phyloP scores from a whole-genome alignment of 2,797 vertebrate species.

The Pygocentrus nattereri region DNA sequence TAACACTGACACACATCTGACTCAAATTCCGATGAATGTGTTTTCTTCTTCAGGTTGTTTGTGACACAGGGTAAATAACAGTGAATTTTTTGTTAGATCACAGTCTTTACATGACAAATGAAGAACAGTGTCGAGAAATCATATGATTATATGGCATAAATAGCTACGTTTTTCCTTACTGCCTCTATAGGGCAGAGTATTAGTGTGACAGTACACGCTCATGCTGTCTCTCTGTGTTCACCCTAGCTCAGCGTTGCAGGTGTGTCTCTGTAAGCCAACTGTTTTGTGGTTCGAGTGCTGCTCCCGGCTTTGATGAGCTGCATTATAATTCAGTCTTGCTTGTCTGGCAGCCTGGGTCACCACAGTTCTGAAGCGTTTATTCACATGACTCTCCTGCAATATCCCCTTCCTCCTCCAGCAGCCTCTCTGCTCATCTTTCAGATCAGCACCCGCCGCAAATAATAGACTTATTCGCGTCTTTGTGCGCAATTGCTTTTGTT shows the following conservation, averaged over 20 bases:
- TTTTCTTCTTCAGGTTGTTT: too few species aligned
- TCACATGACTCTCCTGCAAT: conserved; percentile 28
- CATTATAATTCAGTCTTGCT: conserved; percentile 28
- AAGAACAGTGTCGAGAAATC: too few species aligned
- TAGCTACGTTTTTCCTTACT: too few species aligned
- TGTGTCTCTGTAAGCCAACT: not conserved
- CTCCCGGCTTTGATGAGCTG: conserved; percentile 15
- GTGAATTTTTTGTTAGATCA: too few species aligned
- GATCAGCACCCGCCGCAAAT: conserved; percentile 50
- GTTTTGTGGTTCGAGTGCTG: conserved; percentile 11
- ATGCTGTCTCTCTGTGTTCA: not conserved
- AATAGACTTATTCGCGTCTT: conserved; percentile 50
- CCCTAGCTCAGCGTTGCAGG: not conserved
- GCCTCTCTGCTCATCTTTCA: conserved; percentile 47
- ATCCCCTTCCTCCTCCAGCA: conserved; percentile 32
- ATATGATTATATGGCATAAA: too few species aligned
- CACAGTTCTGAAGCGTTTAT: conserved; percentile 43
- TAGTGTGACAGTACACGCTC: not conserved
- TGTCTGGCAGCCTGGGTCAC: conserved; percentile 30
- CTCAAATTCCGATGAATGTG: too few species aligned
- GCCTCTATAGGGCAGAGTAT: too few species aligned
- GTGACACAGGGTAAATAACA: too few species aligned
- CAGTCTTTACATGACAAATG: too few species aligned
- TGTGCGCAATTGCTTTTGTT: conserved; percentile 67
- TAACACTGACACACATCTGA: too few species aligned